These are phyloP conservation scores for Drosophila atroscutellata DNA, from an alignment of 2,888 invertebrate species.

Conservation along the genomic window DNA sequence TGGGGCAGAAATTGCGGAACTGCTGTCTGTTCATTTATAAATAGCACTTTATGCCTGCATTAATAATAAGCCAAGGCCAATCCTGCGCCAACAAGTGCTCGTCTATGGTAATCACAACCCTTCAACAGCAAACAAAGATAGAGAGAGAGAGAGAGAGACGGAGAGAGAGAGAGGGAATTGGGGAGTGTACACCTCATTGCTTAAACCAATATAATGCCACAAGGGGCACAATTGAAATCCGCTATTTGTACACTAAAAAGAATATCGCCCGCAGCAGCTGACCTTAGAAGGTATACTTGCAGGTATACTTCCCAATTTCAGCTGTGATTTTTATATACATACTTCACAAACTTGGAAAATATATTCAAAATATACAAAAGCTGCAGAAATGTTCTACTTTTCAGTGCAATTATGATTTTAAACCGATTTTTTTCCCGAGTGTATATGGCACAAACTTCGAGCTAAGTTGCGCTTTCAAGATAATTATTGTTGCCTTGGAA, in stretches of 20 bases:
- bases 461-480: slow-evolving; percentile 12
- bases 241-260: neutral
- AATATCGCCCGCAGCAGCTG: neutral
- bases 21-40: slow-evolving; percentile 18
- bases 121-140: neutral
- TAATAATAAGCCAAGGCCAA: neutral
- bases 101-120: slow-evolving; percentile 2
- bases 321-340: neutral
- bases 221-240: slow-evolving; percentile 6
- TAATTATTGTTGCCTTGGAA: slow-evolving; percentile 36
- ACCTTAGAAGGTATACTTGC: neutral
- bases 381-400: neutral
- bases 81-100: neutral
- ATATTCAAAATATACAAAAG: neutral
- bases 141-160: no score
- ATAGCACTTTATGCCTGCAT: slow-evolving; percentile 44
- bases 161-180: neutral
- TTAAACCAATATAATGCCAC: slow-evolving; percentile 8
- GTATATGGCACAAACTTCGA: slow-evolving; percentile 6
- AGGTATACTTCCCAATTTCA: neutral
- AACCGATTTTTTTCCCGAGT: neutral
- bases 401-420: neutral
- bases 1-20: slow-evolving; percentile 1
- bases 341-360: no score
- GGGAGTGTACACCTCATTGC: neutral